Evolutionary conservation across 2,888 invertebrate genomes (phyloP), one percentile per base, ranked within the genome.

Genomic region (Incurvaria masculella): DNA sequence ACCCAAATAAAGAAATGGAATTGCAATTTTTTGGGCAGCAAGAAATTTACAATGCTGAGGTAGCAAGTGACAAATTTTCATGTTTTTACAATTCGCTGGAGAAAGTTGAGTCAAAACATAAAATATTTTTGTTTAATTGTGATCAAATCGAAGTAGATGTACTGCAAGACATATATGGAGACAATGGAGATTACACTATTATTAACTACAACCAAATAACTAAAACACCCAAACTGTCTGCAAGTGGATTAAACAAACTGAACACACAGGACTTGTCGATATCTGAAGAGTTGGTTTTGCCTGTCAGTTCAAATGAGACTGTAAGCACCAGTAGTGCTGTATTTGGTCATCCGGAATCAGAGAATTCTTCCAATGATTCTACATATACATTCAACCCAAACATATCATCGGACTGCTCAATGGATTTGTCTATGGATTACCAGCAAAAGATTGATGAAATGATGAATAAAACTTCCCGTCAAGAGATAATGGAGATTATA

Each of bases 401-500:
- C 14, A 64, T 65, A 0, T 75, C 74, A 61, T 76, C 76, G 0
- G 76, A 76, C 54, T 75, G 73, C 48, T 76, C 76, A 0, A 75
- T 76, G 23, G 78, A 78, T 45, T 45, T 78, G 1, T 68, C 69
- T 0, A 72, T 65, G 48, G 78, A 79, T 59, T 78, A 76, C 47
- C 70, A 73, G 56, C 65, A 71, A 2, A 74, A 69, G 58, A 62
- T 79, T 48, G 66, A 75, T 56, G 75, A 79, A 46, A 74, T 72
- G 68, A 69, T 79, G 0, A 72, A 69, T 18, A 73, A 68, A 43
- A 72, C 78, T 17, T 76, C 79, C 0, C 59, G 74, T 11, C 69
- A 74, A 56, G 67, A 80, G 61, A 73, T 80, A 2, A 70, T 80
- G 74, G 78, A 80, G 48, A 79, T 80, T 14, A 80, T 80, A 53